Conservation (phyloP, 1,140 invertebrate species). For the Protaetia brevitarsis region DNA sequence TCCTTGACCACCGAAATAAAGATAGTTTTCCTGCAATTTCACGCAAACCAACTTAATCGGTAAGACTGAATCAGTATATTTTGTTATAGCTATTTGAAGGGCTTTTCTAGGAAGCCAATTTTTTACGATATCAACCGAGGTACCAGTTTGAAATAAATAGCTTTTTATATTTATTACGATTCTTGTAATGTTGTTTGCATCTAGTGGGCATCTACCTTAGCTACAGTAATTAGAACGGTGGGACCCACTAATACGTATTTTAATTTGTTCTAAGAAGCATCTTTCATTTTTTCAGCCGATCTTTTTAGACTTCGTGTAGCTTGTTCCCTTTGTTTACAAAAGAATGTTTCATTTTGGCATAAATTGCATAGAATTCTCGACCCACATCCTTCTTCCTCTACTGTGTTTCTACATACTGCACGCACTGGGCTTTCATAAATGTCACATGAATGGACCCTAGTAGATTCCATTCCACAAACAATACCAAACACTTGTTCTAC, state of each 20-base stretch:
- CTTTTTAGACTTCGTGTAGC: slow-evolving; percentile 19
- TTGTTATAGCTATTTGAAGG: background rate
- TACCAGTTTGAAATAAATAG: slow-evolving; percentile 25
- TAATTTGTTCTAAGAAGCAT: slow-evolving; percentile 26
- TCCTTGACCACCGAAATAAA: background rate
- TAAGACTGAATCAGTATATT: background rate
- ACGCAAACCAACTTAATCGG: background rate
- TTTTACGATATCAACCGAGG: slow-evolving; percentile 25
- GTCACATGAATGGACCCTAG: slow-evolving; percentile 10
- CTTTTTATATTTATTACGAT: slow-evolving; percentile 27
- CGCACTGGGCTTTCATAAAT: slow-evolving; percentile 4
- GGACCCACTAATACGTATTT: slow-evolving; percentile 27
- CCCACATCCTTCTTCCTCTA: slow-evolving; percentile 22
- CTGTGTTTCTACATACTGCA: background rate
- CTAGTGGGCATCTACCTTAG: slow-evolving; percentile 26
- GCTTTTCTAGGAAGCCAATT: slow-evolving; percentile 12
- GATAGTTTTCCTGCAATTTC: background rate
- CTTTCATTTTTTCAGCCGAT: slow-evolving; percentile 24
- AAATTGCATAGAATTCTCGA: slow-evolving; percentile 19
- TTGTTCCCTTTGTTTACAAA: slow-evolving; percentile 20
- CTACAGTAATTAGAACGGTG: slow-evolving; percentile 26
- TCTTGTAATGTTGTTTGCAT: slow-evolving; percentile 24
- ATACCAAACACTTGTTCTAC: background rate
- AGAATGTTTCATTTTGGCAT: slow-evolving; percentile 21
- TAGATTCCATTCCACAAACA: background rate